Evolutionary conservation across 2,888 invertebrate genomes (phyloP).

Genomic region (Chymomyza fuscimana): DNA sequence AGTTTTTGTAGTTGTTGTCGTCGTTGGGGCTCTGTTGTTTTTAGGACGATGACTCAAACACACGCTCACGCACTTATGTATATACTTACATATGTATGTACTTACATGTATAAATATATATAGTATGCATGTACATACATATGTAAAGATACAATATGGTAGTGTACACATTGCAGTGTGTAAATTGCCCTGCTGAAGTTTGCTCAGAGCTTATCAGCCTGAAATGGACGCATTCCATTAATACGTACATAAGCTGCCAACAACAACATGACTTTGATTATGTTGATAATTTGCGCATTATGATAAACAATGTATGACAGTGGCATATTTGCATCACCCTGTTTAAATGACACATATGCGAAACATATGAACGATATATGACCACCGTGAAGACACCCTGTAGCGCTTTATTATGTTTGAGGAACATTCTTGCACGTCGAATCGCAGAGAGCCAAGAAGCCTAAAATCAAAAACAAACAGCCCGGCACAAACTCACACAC

Average conservation of each 20-base stretch:
- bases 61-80: not conserved
- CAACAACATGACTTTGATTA: slow-evolving; percentile 23
- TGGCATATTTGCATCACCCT: not conserved
- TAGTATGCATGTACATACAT: not conserved
- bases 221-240: slow-evolving; percentile 41
- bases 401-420: slow-evolving; percentile 36
- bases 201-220: slow-evolving; percentile 57
- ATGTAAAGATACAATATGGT: slow-evolving; percentile 3
- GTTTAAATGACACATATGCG: not conserved
- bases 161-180: slow-evolving; percentile 2
- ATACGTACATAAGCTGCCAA: not conserved
- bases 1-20: slow-evolving; percentile 42
- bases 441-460: slow-evolving; percentile 46
- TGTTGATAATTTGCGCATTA: not conserved
- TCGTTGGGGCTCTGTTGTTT: slow-evolving; percentile 49
- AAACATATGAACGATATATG: not conserved
- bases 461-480: slow-evolving; percentile 69
- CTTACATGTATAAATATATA: not conserved
- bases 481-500: slow-evolving; percentile 49
- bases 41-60: slow-evolving; percentile 69
- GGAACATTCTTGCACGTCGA: slow-evolving; percentile 68
- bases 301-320: not conserved
- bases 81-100: slow-evolving; percentile 2
- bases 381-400: slow-evolving; percentile 52
- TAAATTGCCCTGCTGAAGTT: slow-evolving; percentile 15